Base-by-base conservation (phyloP, 2,113 vertebrate species). In the Gila orcuttii region DNA sequence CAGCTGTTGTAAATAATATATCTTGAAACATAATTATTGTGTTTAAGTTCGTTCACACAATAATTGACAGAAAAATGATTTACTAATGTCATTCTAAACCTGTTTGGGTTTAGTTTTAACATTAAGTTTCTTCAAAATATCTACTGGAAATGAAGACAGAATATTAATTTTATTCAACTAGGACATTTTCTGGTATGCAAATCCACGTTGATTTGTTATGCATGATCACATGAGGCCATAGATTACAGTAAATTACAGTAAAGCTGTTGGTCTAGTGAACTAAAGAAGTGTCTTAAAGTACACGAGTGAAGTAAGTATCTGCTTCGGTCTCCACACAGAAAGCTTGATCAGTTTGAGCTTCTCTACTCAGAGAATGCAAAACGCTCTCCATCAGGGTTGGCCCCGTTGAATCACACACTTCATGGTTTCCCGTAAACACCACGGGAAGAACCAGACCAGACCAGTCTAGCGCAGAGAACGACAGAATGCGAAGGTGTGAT, bases 391-490 rank as follows among this genome's bases (percentile, higher is more conserved):
- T 60, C 57, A 19, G 77, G 77, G 77, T 79, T 62, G 77, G 57
- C 77, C 77, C 77, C 77, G 57, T 11, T 79, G 77, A 79, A 17
- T 79, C 77, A 79, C 36, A 79, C 0, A 3, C 52, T 79, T 79
- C 57, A 62, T 11, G 77, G 23, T 62, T 79, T 79, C 60, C 57
- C 23, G 77, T 79, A 79, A 79, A 79, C 4, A 23, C 6, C 0
- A 2, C 12, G 52, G 50, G 28, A 45, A 57, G 76, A 57, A 21
- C 10, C 76, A 10, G 15, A 28, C 11, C 31, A 2, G 12, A 42
- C 10, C 33, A 59, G 55, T 4, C 31, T 28, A 77, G 25, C 25
- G 47, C 28, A 52, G 45, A 31, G 47, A 55, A 33, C 2, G 15
- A 1, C 75, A 78, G 52, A 71, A 33, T 71, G 33, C 52, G 23